phyloP scores from a whole-genome alignment of 2,797 vertebrate genomes.

The Pangasius macronema region DNA sequence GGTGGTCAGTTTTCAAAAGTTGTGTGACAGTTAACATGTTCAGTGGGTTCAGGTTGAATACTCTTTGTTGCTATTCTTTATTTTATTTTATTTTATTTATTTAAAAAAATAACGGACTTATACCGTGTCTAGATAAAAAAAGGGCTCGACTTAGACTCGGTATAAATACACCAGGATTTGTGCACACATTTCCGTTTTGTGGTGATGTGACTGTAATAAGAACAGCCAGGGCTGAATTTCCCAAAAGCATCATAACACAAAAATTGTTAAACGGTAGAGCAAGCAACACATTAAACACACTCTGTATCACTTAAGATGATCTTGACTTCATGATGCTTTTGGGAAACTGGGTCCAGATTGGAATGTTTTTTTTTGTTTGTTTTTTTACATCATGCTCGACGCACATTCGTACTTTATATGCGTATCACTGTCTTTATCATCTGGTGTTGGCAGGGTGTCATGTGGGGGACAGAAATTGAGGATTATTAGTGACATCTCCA shows the following conservation, averaged over 20 bases:
- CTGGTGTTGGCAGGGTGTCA: neutral
- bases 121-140: no score
- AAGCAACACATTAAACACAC: neutral
- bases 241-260: neutral
- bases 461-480: neutral
- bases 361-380: neutral
- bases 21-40: no score
- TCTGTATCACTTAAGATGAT: neutral
- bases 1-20: no score
- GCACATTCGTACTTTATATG: neutral
- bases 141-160: no score
- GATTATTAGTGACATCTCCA: neutral
- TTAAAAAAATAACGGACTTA: no score
- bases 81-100: no score
- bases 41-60: neutral
- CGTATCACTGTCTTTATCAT: neutral
- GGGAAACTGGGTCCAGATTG: neutral
- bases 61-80: no score
- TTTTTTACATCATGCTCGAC: neutral
- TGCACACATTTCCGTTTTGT: neutral
- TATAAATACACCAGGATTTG: no score
- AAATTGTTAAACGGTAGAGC: neutral
- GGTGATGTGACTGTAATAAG: neutral
- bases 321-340: neutral
- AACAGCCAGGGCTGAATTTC: neutral